These are phyloP conservation scores for Psittacula derbiana DNA, from an alignment of 2,797 vertebrate species.

Conservation along the genomic window DNA sequence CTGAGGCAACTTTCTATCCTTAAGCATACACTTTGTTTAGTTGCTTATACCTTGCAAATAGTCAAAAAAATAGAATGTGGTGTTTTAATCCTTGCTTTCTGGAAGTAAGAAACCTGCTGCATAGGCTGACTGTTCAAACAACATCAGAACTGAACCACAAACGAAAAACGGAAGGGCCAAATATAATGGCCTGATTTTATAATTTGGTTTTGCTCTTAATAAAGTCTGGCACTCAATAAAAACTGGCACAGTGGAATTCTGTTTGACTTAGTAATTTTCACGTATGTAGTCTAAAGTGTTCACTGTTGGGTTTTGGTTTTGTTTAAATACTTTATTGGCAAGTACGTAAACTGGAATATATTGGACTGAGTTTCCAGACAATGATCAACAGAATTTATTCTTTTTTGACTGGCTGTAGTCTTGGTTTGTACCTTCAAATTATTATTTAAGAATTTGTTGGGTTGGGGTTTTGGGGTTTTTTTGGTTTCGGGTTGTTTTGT, in stretches of 20 bases:
- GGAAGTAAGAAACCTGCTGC: neutral
- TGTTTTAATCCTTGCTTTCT: neutral
- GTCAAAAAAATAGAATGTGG: neutral
- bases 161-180: neutral
- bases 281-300: neutral
- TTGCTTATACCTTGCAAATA: neutral
- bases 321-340: neutral
- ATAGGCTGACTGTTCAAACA: neutral
- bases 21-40: neutral
- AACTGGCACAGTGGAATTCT: neutral
- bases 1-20: neutral
- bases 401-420: neutral
- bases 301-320: fast-evolving
- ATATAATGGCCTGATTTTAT: neutral
- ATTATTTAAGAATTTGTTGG: neutral
- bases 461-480: neutral
- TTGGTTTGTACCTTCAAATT: neutral
- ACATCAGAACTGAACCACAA: neutral
- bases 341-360: neutral
- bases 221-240: neutral
- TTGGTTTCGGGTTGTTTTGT: neutral
- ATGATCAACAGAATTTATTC: neutral
- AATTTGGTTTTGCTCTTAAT: neutral
- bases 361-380: neutral
- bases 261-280: neutral